Base-by-base conservation (phyloP, 2,113 vertebrate species). In the Scolopax mira region DNA sequence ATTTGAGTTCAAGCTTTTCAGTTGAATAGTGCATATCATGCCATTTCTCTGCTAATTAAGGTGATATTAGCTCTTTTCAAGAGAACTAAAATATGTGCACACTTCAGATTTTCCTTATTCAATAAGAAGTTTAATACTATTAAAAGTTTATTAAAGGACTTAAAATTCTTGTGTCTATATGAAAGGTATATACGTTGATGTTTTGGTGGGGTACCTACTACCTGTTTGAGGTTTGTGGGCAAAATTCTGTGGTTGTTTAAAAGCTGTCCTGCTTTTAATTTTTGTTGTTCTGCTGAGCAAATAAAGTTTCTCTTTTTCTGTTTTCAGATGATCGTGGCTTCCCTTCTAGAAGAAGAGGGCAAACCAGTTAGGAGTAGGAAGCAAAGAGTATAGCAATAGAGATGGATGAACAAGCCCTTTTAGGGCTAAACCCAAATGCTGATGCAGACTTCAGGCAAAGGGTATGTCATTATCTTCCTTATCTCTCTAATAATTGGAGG, bases 331-430 rank as follows among this genome's bases (percentile, higher is more conserved):
- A 97, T 96, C 22, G 87, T 95, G 94, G 94, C 64, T 98, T 97
- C 91, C 90, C 82, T 66, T 88, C 67, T 93, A 72, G 89, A 95
- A 98, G 98, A 98, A 98, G 98, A 96, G 98, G 97, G 97, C 83
- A 98, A 97, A 73, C 92, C 96, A 89, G 33, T 96, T 95, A 96
- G 97, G 96, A 96, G 93, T 79, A 97, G 98, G 98, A 98, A 98
- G 97, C 98, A 96, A 97, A 98, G 97, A 96, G 95, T 97, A 98
- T 97, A 98, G 96, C 97, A 89, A 92, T 94, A 98, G 97, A 98
- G 96, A 99, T 99, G 99, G 99, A 99, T 98, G 99, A 99, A 97
- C 99, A 99, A 97, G 99, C 99, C 96, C 99, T 99, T 94, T 96
- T 99, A 97, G 99, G 99, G 93, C 98, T 99, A 94, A 99, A 99